phyloP scores from a whole-genome alignment of 2,888 invertebrate genomes.

The Phalera bucephala region DNA sequence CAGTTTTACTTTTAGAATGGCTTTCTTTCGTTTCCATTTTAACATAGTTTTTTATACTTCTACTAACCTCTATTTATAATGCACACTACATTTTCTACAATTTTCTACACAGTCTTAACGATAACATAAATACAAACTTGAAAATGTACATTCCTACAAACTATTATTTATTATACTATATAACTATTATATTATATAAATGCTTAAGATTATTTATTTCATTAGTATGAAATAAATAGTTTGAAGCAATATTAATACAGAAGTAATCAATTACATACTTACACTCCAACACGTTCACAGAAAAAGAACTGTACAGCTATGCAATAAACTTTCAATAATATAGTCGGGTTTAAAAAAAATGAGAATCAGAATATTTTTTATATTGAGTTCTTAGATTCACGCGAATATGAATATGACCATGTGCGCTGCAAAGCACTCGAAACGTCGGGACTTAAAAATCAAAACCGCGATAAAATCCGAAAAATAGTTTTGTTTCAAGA shows the following conservation, averaged over 20 bases:
- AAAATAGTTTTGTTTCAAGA: too few species aligned
- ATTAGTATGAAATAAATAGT: not conserved
- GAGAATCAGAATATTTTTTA: too few species aligned
- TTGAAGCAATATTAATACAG: constrained; percentile 3
- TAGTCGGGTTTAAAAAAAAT: too few species aligned
- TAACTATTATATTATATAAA: constrained; percentile 8
- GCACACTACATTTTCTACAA: constrained; percentile 21
- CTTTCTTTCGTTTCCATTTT: constrained; percentile 46
- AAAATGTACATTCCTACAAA: too few species aligned
- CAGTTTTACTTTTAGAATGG: constrained; percentile 63
- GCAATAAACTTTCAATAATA: too few species aligned
- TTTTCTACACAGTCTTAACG: not conserved
- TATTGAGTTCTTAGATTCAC: too few species aligned
- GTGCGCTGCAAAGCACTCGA: too few species aligned
- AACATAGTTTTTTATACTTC: constrained; percentile 49
- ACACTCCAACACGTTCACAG: constrained; percentile 20
- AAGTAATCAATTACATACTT: constrained; percentile 10
- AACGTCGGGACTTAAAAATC: too few species aligned
- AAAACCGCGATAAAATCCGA: too few species aligned
- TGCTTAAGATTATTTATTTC: constrained; percentile 19
- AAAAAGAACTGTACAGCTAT: too few species aligned
- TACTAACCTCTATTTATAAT: constrained; percentile 41
- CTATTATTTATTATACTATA: not conserved
- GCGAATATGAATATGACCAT: too few species aligned
- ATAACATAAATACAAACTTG: too few species aligned